Evolutionary conservation across 2,888 invertebrate species (phyloP).

Genomic region (Podotricha telesiphe): DNA sequence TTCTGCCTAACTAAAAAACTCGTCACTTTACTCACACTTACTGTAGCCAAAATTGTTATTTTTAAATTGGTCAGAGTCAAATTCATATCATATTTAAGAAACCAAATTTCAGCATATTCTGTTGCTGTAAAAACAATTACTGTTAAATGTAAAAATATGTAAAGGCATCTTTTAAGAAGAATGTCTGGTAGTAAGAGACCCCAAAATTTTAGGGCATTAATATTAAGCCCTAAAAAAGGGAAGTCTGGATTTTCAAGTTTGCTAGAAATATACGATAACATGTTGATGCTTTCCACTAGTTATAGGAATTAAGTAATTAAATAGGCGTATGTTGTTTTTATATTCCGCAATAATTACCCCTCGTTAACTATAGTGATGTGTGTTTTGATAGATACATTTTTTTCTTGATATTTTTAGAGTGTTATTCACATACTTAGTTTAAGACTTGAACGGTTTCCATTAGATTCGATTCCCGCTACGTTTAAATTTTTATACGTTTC

Average conservation of each 20-base stretch:
- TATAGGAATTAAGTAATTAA: conserved; percentile 24
- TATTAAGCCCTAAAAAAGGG: conserved; percentile 71
- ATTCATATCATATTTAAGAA: conserved; percentile 64
- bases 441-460: too few relatives aligned
- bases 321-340: conserved; percentile 23
- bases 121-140: conserved; percentile 64
- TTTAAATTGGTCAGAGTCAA: conserved; percentile 69
- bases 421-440: too few relatives aligned
- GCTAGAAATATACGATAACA: conserved; percentile 54
- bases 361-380: conserved; percentile 19
- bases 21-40: conserved; percentile 64
- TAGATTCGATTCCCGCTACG: too few relatives aligned
- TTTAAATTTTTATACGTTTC: too few relatives aligned
- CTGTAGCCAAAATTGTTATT: conserved; percentile 68
- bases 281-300: conserved; percentile 38
- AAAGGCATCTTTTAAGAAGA: conserved; percentile 54
- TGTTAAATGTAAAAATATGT: conserved; percentile 61
- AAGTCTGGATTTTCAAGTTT: conserved; percentile 65
- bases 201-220: conserved; percentile 69
- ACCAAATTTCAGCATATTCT: conserved; percentile 71
- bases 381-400: not conserved
- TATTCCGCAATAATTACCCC: conserved; percentile 20
- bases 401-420: not conserved
- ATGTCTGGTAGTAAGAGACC: conserved; percentile 66
- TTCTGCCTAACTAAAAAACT: conserved; percentile 67